Base-by-base conservation (phyloP, 2,113 vertebrate species). In the Heterochromis multidens region DNA sequence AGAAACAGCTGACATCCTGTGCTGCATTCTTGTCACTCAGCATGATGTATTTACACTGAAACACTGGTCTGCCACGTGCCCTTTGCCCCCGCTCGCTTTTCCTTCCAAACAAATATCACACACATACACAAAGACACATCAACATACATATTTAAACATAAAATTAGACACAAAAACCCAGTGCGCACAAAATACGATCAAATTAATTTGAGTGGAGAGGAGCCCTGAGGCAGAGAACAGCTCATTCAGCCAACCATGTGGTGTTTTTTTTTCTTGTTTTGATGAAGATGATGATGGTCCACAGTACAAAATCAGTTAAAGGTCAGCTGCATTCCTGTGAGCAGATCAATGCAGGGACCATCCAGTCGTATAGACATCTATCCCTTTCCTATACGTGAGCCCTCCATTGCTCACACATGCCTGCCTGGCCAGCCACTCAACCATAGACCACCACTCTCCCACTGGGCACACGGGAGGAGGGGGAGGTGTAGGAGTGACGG, bases 281-380 rank as follows among this genome's bases (percentile, higher is more conserved):
- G 31, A 58, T 31, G 62, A 89, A 79, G 21, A 59, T 74, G 33
- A 78, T 83, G 56, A 72, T 4, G 74, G 59, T 52, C 49, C 35
- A 58, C 76, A 49, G 61, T 80, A 82, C 76, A 91, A 79, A 83
- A 77, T 78, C 62, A 82, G 88, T 86, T 89, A 93, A 91, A 93
- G 92, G 92, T 94, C 91, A 88, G 40, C 54, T 72, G 9, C 40
- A 60, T 82, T 77, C 76, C 85, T 88, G 46, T 84, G 78, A 91
- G 89, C 86, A 35, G 87, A 93, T 94, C 93, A 92, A 93, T 93
- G 87, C 80, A 40, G 29, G 67, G 87, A 77, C 78, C 87, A 83
- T 90, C 79, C 78, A 88, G 78, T 87, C 83, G 77, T 78, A 88
- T 81, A 78, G 84, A 78, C 85, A 80, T 87, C 59, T 82, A 74